Percentiles rank a stretch among this genome's conserved stretches.
phyloP scores from a whole-genome alignment of 1,140 invertebrate genomes.

The Cydia splendana region DNA sequence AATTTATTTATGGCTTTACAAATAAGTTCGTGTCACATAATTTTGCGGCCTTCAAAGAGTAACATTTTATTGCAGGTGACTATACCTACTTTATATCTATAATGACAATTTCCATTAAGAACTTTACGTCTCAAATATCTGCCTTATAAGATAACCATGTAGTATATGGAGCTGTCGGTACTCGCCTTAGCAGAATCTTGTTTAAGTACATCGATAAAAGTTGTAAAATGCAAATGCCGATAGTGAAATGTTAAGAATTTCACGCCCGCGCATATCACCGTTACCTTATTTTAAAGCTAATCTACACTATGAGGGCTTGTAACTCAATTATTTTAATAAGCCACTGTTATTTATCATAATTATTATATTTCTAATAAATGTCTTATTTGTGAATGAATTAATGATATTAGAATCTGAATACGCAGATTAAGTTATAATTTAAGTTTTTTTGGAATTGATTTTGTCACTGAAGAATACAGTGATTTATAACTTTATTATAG shows the following conservation, averaged over 20 bases:
- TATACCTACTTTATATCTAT: not conserved
- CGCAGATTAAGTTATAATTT: no score
- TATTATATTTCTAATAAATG: not conserved
- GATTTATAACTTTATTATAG: no score
- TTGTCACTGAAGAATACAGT: no score
- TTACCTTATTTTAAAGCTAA: constrained; percentile 60
- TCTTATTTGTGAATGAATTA: no score
- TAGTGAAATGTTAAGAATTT: constrained; percentile 73
- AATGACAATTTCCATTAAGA: constrained; percentile 4
- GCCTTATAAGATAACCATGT: constrained; percentile 52
- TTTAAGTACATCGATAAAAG: constrained; percentile 70
- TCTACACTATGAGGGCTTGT: constrained; percentile 40
- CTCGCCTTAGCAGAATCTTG: constrained; percentile 57
- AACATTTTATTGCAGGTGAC: no score
- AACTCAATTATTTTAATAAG: constrained; percentile 19
- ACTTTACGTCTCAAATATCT: constrained; percentile 35
- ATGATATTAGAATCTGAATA: no score
- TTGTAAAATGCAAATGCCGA: constrained; percentile 75
- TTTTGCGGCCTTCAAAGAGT: no score
- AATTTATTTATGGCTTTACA: no score
- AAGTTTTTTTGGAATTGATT: no score
- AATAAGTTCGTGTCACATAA: no score
- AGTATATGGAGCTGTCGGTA: constrained; percentile 54
- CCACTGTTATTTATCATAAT: not conserved
- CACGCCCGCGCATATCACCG: constrained; percentile 64